These are phyloP conservation scores for Leucozona laternaria DNA, from an alignment of 2,888 invertebrate genomes.

Conservation along the genomic window DNA sequence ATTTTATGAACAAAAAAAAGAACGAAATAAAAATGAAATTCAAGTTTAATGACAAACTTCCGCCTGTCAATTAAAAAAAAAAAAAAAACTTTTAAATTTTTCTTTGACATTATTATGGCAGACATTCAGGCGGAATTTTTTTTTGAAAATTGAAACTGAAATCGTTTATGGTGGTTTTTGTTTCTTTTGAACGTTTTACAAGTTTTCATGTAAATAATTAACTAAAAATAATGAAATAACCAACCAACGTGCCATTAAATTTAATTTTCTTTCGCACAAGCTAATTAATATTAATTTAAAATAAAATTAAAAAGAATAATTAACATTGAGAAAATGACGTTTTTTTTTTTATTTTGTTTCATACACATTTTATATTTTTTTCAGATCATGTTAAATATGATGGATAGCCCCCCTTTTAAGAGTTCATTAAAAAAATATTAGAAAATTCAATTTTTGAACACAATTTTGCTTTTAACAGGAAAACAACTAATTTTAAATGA, in stretches of 20 bases:
- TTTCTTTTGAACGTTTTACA: neutral
- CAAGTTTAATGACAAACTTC: constrained; percentile 56
- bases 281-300: constrained; percentile 1
- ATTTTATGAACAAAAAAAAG: constrained; percentile 35
- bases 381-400: neutral
- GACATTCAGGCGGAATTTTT: constrained; percentile 8
- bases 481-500: neutral
- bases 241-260: neutral
- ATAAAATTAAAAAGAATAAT: neutral
- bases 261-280: neutral
- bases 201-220: constrained; percentile 5
- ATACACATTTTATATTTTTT: neutral
- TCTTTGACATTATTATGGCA: constrained; percentile 27
- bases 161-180: neutral
- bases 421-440: neutral
- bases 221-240: neutral
- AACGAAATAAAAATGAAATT: constrained; percentile 13
- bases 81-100: neutral
- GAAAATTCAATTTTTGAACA: neutral
- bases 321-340: neutral
- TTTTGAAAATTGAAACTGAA: neutral
- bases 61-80: constrained; percentile 23
- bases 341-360: neutral
- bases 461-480: neutral
- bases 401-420: neutral